phyloP scores from a whole-genome alignment of 1,140 invertebrate genomes.

The Sarcophaga peregrina region DNA sequence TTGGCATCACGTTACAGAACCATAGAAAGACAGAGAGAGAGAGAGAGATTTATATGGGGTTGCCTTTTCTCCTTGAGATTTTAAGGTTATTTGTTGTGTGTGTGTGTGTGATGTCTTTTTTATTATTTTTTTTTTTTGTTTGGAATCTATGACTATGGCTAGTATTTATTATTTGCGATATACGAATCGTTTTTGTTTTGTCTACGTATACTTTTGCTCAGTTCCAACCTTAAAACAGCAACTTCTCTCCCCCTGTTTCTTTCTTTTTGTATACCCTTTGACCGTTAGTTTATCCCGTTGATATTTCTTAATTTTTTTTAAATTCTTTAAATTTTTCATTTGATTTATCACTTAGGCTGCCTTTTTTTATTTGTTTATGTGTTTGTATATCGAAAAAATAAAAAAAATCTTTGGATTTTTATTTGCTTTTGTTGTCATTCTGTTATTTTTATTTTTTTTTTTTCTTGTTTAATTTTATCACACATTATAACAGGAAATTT shows the following conservation, averaged over 20 bases:
- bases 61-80: too few species aligned
- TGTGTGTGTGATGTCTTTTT: too few species aligned
- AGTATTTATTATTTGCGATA: too few species aligned
- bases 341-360: conserved; percentile 39
- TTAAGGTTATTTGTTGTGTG: too few species aligned
- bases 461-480: conserved; percentile 59
- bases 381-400: neutral
- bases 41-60: too few species aligned
- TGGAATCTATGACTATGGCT: too few species aligned
- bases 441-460: neutral
- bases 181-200: too few species aligned
- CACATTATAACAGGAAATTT: conserved; percentile 71
- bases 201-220: neutral
- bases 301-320: neutral
- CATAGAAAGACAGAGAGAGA: too few species aligned
- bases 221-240: neutral
- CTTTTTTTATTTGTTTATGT: neutral
- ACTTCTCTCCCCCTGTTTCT: neutral
- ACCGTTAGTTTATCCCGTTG: neutral
- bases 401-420: conserved; percentile 26
- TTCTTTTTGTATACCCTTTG: neutral
- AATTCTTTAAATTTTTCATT: neutral
- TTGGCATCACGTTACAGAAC: too few species aligned
- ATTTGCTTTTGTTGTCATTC: neutral
- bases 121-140: too few species aligned